phyloP scores from a whole-genome alignment of 1,140 invertebrate species.

The Leucophenga varia region DNA sequence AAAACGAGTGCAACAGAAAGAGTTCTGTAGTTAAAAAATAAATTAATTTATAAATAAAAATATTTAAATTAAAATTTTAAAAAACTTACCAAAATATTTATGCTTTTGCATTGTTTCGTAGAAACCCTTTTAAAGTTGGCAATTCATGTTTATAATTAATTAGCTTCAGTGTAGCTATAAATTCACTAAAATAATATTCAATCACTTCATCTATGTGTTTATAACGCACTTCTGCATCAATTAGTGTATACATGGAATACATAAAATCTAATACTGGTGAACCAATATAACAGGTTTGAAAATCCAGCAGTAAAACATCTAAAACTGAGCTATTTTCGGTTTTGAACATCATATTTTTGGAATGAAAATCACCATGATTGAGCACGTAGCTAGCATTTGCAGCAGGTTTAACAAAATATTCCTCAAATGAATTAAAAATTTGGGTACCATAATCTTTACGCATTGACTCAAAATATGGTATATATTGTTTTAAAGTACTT shows the following conservation, averaged over 20 bases:
- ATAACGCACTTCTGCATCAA: background rate
- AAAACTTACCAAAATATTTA: too few species aligned
- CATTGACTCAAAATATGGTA: background rate
- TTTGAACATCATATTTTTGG: conserved; percentile 1
- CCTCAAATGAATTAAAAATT: too few species aligned
- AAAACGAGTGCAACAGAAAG: too few species aligned
- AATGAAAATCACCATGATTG: conserved; percentile 2
- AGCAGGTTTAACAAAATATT: too few species aligned
- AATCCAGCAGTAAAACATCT: conserved; percentile 1
- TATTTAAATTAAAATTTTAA: too few species aligned
- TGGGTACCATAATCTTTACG: background rate
- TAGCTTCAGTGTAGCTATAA: background rate
- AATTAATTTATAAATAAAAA: too few species aligned
- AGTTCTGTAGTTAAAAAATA: too few species aligned
- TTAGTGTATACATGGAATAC: background rate
- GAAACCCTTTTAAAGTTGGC: background rate
- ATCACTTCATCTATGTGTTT: background rate
- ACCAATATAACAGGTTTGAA: background rate
- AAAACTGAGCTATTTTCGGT: background rate
- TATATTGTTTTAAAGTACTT: background rate
- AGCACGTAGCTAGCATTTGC: background rate
- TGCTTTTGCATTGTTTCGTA: too few species aligned
- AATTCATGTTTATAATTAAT: background rate
- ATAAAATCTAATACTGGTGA: background rate
- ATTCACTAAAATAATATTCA: background rate